Evolutionary conservation across 2,888 invertebrate genomes (phyloP).

Genomic region (Drosophila niveifrons): DNA sequence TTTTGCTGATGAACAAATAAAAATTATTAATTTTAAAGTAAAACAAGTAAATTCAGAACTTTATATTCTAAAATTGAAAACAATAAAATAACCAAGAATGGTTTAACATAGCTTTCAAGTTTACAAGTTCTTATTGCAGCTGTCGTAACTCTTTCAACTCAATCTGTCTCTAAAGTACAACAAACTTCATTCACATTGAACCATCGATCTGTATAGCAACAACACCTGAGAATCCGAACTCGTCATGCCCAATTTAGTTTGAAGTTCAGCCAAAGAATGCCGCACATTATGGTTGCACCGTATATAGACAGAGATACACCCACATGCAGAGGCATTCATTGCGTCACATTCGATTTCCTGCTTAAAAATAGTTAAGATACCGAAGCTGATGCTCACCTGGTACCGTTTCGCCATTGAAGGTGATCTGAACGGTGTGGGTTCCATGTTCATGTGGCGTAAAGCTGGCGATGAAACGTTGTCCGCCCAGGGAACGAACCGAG

Average conservation of each 20-base stretch:
- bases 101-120: background rate
- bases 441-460: slow-evolving; percentile 96
- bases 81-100: too few species aligned
- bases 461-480: slow-evolving; percentile 95
- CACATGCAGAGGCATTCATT: slow-evolving; percentile 20
- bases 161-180: background rate
- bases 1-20: too few species aligned
- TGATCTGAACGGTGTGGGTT: slow-evolving; percentile 95
- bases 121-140: background rate
- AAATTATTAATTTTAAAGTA: too few species aligned
- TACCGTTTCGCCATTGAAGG: slow-evolving; percentile 96
- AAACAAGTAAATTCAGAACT: too few species aligned
- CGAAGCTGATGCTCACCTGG: slow-evolving; percentile 89
- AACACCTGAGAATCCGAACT: slow-evolving; percentile 11
- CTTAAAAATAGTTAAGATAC: background rate
- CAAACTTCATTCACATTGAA: background rate
- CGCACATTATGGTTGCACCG: slow-evolving; percentile 7
- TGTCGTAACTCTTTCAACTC: background rate
- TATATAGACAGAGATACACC: slow-evolving; percentile 27
- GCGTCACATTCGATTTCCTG: slow-evolving; percentile 33
- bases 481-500: slow-evolving; percentile 95
- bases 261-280: slow-evolving; percentile 34
- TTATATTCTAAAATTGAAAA: background rate
- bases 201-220: background rate
- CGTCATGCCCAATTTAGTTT: slow-evolving; percentile 33